Conservation (phyloP, 1,140 invertebrate species). For the Temnothorax longispinosus region DNA sequence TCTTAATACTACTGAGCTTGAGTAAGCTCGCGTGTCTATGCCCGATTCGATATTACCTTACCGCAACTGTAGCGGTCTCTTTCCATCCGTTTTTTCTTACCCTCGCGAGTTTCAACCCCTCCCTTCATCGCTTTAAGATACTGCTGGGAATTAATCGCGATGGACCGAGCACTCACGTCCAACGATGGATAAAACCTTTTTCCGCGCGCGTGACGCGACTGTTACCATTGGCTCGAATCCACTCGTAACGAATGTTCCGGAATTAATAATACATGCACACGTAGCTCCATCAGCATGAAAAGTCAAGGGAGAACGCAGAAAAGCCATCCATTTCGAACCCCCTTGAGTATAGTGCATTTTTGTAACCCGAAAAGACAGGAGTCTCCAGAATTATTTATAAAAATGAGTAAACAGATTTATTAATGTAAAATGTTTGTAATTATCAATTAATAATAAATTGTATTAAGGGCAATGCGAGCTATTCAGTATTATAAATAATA, state of each 20-base stretch:
- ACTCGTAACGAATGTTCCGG: constrained; percentile 49
- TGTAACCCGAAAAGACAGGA: neutral
- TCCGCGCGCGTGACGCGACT: constrained; percentile 59
- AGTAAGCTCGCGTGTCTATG: constrained; percentile 73
- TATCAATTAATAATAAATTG: neutral
- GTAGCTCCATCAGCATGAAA: constrained; percentile 45
- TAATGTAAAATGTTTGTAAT: neutral
- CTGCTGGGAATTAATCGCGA: constrained; percentile 60
- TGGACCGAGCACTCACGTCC: constrained; percentile 53
- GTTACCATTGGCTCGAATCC: constrained; percentile 48
- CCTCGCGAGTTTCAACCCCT: neutral
- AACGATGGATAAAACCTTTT: constrained; percentile 60
- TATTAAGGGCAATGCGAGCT: neutral
- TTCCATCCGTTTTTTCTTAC: neutral
- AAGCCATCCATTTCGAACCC: constrained; percentile 15
- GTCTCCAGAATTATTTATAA: neutral
- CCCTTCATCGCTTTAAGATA: constrained; percentile 52
- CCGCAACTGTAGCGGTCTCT: constrained; percentile 54
- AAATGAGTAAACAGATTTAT: neutral
- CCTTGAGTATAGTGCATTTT: constrained; percentile 39
- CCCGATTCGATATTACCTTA: constrained; percentile 77
- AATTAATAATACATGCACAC: constrained; percentile 60
- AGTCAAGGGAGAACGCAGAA: constrained; percentile 43
- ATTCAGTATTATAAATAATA: neutral
- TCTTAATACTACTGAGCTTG: constrained; percentile 75